Conservation (phyloP, 2,113 vertebrate genomes). For the Pagrus major region DNA sequence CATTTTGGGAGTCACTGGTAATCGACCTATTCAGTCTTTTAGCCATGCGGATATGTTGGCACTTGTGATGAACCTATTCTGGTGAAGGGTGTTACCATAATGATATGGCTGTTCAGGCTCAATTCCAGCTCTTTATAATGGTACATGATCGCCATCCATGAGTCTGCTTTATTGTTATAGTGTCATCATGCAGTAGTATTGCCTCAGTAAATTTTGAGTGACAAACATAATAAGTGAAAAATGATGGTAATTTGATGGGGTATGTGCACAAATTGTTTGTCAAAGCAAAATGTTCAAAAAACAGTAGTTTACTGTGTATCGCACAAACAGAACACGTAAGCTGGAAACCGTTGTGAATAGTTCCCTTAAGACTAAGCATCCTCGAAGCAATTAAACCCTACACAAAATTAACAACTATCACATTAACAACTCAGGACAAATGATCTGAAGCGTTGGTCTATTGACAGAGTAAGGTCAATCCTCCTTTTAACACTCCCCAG, state of each 20-base stretch:
- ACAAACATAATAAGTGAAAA: slow-evolving; percentile 17
- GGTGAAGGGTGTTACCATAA: not conserved
- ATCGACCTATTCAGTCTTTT: too few species aligned
- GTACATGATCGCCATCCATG: not conserved
- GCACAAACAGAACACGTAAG: not conserved
- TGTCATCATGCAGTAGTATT: not conserved
- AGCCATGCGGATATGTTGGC: too few species aligned
- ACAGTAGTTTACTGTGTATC: not conserved
- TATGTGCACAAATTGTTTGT: not conserved
- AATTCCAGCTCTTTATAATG: not conserved
- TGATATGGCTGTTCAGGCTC: not conserved
- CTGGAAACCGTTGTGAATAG: not conserved
- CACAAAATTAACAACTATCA: slow-evolving; percentile 26
- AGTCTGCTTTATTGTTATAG: not conserved
- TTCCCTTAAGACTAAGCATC: not conserved
- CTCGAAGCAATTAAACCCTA: not conserved
- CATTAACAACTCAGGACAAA: slow-evolving; percentile 33
- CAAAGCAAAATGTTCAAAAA: slow-evolving; percentile 13
- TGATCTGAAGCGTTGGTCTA: not conserved
- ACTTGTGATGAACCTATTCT: not conserved
- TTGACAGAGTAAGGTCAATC: slow-evolving; percentile 40
- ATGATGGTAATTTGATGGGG: not conserved
- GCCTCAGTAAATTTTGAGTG: slow-evolving; percentile 3
- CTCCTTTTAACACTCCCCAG: slow-evolving; percentile 46
- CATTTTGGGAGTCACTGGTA: too few species aligned